Evolutionary conservation across 2,888 invertebrate genomes (phyloP).

Genomic region (Barypeithes pellucidus): DNA sequence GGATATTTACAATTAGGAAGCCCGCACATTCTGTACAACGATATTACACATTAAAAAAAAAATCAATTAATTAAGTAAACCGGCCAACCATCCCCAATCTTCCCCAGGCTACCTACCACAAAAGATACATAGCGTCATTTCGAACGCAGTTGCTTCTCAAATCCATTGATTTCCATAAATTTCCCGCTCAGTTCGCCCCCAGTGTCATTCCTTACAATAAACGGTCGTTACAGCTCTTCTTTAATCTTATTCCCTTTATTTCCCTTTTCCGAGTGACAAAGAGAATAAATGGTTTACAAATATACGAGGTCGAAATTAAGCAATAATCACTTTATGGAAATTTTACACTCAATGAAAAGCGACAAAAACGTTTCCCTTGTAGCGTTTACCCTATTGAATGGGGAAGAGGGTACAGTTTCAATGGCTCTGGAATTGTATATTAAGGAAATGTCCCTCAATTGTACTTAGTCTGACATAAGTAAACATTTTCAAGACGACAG

Average conservation of each 20-base stretch:
- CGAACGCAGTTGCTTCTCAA: conserved; percentile 13
- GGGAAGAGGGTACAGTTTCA: conserved; percentile 22
- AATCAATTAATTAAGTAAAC: too few relatives aligned
- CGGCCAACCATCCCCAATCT: neutral
- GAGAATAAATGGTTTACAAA: conserved; percentile 57
- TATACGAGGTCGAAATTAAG: conserved; percentile 60
- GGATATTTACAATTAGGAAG: too few relatives aligned
- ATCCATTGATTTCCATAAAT: conserved; percentile 44
- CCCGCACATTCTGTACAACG: too few relatives aligned
- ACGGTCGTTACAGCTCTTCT: conserved; percentile 47
- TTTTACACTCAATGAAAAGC: conserved; percentile 57
- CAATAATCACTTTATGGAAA: conserved; percentile 64
- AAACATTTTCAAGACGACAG: conserved; percentile 17
- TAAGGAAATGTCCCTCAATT: conserved; percentile 25
- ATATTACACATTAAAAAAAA: too few relatives aligned
- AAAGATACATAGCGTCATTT: conserved; percentile 15
- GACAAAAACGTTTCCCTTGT: conserved; percentile 40
- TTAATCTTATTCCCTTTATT: conserved; percentile 47
- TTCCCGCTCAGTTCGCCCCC: conserved; percentile 34
- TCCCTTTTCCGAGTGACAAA: conserved; percentile 39
- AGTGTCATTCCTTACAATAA: conserved; percentile 48
- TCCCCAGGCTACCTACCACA: neutral
- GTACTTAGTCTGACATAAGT: conserved; percentile 10
- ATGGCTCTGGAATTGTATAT: conserved; percentile 22
- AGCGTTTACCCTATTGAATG: conserved; percentile 25